Evolutionary conservation across 2,888 invertebrate genomes (phyloP).

Genomic region (Agrochola lota): DNA sequence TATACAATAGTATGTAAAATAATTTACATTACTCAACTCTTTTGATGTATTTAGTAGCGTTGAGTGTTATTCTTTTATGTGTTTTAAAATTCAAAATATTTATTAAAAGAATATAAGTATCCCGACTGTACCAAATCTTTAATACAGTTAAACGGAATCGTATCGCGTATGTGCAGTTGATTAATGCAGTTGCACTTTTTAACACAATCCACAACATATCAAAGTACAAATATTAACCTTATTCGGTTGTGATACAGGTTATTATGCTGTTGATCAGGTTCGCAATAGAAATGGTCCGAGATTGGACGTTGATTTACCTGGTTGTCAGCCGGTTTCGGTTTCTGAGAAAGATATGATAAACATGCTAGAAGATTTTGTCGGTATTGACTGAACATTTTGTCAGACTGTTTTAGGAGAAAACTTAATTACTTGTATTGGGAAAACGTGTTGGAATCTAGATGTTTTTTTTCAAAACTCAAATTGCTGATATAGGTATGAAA

Average conservation of each 20-base stretch:
- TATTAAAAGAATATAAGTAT: neutral
- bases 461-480: too few species aligned
- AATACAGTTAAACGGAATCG: conserved; percentile 52
- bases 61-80: neutral
- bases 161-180: conserved; percentile 58
- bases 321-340: conserved; percentile 46
- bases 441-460: neutral
- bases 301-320: conserved; percentile 45
- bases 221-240: conserved; percentile 10
- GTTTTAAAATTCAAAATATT: neutral
- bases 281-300: conserved; percentile 38
- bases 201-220: conserved; percentile 14
- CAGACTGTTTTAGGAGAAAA: neutral
- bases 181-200: conserved; percentile 63
- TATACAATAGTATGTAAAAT: too few species aligned
- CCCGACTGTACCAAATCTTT: conserved; percentile 41
- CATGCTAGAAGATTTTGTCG: conserved; percentile 33
- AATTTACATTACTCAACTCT: too few species aligned
- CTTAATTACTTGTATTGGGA: neutral
- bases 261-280: conserved; percentile 7
- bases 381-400: conserved; percentile 1
- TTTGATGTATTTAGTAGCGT: neutral
- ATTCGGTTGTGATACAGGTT: conserved; percentile 25
- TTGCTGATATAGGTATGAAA: neutral
- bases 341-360: conserved; percentile 36